Evolutionary conservation across 2,113 vertebrate genomes (phyloP), one percentile per base, ranked within the genome.

Genomic region (Pampusana beccarii): DNA sequence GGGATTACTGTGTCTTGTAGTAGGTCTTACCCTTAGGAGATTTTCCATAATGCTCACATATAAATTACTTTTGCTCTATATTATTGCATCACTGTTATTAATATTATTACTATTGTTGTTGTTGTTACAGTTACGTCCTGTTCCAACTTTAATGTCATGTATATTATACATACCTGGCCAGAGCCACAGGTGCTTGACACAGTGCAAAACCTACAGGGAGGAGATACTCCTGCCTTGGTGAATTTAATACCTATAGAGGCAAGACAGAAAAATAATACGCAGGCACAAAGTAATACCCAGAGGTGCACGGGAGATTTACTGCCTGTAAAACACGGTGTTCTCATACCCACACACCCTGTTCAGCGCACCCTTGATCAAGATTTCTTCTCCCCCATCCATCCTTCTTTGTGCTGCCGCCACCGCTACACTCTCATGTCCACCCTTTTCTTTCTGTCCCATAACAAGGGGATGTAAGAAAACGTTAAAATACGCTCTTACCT

Each of bases 341-440:
- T 48, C 21, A 20, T 23, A 13, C 46, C 40, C 57, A 38, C 33
- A 13, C 2, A 0, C 28, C n/a, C 24, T 53, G 23, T 18, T 71
- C 25, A 16, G 54, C 3, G 0, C 1, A 0, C 8, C 31, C 19
- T 11, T 20, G 7, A 4, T 44, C 29, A 12, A 25, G 28, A 18
- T 16, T 80, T 70, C 51, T 74, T 44, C 54, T 64, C 80, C 75
- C 17, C 29, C 3, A 0, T 65, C 36, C 57, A 16, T 70, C 56
- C 42, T 62, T 25, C 74, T 79, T 34, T 4, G 0, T 36, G 62
- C 42, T 34, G 48, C 54, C 31, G 62, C 33, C 28, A 11, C 31
- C 18, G 34, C 74, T 25, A 2, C 16, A 1, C 1, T 1, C 56
- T 58, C 1, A 0, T 6, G 24, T 53, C 42, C 48, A 33, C 51